phyloP scores from a whole-genome alignment of 2,888 invertebrate genomes.

The Megamerina dolium region DNA sequence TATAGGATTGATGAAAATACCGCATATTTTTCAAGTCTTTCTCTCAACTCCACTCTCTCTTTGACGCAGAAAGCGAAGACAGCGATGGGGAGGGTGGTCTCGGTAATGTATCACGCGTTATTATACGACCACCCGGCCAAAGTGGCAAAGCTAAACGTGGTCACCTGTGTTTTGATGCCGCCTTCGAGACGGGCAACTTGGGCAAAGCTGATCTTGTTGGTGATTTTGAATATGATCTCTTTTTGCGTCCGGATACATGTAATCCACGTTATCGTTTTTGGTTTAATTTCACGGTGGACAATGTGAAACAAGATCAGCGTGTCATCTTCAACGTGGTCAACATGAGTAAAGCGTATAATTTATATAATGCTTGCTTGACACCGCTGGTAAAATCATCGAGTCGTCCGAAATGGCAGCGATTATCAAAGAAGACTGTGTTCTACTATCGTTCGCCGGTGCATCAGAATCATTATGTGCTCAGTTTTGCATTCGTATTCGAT shows the following conservation, averaged over 20 bases:
- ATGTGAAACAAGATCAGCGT: constrained; percentile 86
- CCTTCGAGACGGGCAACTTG: constrained; percentile 93
- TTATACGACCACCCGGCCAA: constrained; percentile 84
- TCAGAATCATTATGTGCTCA: constrained; percentile 84
- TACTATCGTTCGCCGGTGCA: constrained; percentile 88
- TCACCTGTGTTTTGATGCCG: constrained; percentile 94
- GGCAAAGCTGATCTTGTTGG: constrained; percentile 91
- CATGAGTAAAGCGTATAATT: constrained; percentile 83
- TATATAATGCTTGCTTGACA: constrained; percentile 86
- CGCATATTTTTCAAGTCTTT: neutral
- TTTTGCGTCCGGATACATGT: constrained; percentile 93
- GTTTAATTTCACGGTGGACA: constrained; percentile 98
- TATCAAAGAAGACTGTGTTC: constrained; percentile 77
- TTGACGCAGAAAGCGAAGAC: constrained; percentile 73
- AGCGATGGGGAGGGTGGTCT: constrained; percentile 90
- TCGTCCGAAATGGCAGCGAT: constrained; percentile 82
- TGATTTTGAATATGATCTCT: constrained; percentile 94
- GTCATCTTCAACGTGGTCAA: constrained; percentile 97
- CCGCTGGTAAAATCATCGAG: constrained; percentile 90
- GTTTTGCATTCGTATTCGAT: constrained; percentile 92
- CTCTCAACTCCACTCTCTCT: neutral
- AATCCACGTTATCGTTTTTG: constrained; percentile 88
- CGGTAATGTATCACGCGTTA: constrained; percentile 83
- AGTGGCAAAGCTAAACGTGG: constrained; percentile 94
- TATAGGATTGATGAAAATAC: neutral